These are phyloP conservation scores for Ameiurus melas DNA, from an alignment of 2,113 vertebrate species.

Conservation along the genomic window DNA sequence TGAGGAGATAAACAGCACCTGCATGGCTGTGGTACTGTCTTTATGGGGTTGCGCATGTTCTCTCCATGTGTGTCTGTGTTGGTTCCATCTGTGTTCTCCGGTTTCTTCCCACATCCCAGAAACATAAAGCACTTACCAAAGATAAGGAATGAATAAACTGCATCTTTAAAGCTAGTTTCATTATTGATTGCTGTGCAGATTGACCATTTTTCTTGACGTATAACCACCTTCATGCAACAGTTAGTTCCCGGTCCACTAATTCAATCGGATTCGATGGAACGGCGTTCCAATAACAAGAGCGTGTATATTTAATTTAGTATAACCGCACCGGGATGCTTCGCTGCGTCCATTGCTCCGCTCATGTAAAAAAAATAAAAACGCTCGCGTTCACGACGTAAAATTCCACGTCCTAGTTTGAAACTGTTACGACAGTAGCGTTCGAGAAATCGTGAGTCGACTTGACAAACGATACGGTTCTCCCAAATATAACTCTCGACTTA, in stretches of 20 bases:
- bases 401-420: no score
- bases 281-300: no score
- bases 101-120: not conserved
- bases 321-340: no score
- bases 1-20: not conserved
- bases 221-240: not conserved
- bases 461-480: no score
- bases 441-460: no score
- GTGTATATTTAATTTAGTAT: not conserved
- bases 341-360: no score
- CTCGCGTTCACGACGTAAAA: no score
- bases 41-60: not conserved
- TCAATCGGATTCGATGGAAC: not conserved
- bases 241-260: not conserved
- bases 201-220: not conserved
- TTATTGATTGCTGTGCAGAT: not conserved
- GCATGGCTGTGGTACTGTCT: not conserved
- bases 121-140: not conserved
- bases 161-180: not conserved
- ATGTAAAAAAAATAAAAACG: no score
- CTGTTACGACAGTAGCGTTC: no score
- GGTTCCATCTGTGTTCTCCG: not conserved
- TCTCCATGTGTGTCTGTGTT: not conserved
- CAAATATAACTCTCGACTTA: no score
- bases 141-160: not conserved